Evolutionary conservation across 2,113 vertebrate genomes (phyloP), one percentile per base, ranked within the genome.

Genomic region (Haliaeetus leucogaster): DNA sequence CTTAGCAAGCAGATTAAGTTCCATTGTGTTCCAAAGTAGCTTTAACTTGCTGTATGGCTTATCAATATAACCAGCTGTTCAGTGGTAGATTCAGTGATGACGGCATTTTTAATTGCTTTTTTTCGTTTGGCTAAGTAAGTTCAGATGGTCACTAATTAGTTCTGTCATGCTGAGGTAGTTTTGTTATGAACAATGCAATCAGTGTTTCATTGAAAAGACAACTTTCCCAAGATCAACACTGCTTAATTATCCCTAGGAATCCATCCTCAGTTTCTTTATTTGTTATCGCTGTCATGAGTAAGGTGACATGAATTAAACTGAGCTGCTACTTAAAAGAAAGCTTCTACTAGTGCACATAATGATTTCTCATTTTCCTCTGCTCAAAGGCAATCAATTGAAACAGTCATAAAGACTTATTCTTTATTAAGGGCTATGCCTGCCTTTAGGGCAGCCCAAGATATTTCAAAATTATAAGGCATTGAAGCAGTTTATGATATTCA

Each of bases 101-200:
- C 45, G 88, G 97, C 86, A 72, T 97, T 98, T 98, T 98, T 99
- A 99, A 99, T 99, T 99, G 98, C 98, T 98, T 99, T 98, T 98
- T 98, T 98, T 98, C 96, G 4, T 98, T 98, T 98, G 98, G 96
- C 98, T 99, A 98, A 98, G 98, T 98, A 98, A 98, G 98, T 99
- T 99, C 98, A 99, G 98, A 98, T 98, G 99, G 98, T 99, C 99
- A 98, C 98, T 99, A 99, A 99, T 99, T 98, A 98, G 98, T 98
- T 99, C 98, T 99, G 98, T 99, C 98, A 98, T 98, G 98, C 96
- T 97, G 97, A 97, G 96, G 97, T 98, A 97, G 97, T 98, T 98
- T 97, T 98, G 97, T 98, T 98, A 97, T 97, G 98, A 98, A 98
- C 98, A 98, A 98, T 98, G 98, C 95, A 98, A 98, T 98, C 98